Percentiles rank a stretch among this genome's conserved stretches.
These are phyloP conservation scores for Harpegnathos saltator DNA, from an alignment of 1,140 invertebrate species.

Conservation along the genomic window DNA sequence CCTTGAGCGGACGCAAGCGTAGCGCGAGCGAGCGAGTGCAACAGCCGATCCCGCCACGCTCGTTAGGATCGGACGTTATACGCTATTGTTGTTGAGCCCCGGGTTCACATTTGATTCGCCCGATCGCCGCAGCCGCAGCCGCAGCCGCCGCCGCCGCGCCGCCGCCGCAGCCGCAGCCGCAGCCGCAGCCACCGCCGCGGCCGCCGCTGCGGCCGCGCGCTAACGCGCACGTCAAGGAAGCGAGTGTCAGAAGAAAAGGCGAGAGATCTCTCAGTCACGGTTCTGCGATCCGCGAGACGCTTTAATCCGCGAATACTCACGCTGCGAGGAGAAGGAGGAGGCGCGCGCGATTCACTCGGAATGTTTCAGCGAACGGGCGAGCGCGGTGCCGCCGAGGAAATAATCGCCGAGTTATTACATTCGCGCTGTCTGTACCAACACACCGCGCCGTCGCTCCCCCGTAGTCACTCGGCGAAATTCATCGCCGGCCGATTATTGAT, in stretches of 20 bases:
- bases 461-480: no score
- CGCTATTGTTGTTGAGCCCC: slow-evolving; percentile 51
- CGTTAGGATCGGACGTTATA: slow-evolving; percentile 54
- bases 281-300: slow-evolving; percentile 50
- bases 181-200: slow-evolving; percentile 49
- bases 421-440: not conserved
- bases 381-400: not conserved
- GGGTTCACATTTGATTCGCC: slow-evolving; percentile 55
- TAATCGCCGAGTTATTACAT: slow-evolving; percentile 25
- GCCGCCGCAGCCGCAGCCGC: slow-evolving; percentile 48
- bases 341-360: not conserved
- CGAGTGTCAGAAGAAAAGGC: slow-evolving; percentile 45
- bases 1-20: slow-evolving; percentile 39
- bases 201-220: no score
- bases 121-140: slow-evolving; percentile 50
- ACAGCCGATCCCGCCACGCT: slow-evolving; percentile 59
- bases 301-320: slow-evolving; percentile 51
- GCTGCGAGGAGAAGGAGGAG: not conserved
- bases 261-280: slow-evolving; percentile 54
- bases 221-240: slow-evolving; percentile 37
- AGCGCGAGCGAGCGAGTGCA: slow-evolving; percentile 42
- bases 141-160: slow-evolving; percentile 45
- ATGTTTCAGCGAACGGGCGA: slow-evolving; percentile 8
- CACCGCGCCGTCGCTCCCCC: not conserved
- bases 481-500: no score